Evolutionary conservation across 2,797 vertebrate species (phyloP), one percentile per base, ranked within the genome.

Genomic region (Mionectes olivaceus): DNA sequence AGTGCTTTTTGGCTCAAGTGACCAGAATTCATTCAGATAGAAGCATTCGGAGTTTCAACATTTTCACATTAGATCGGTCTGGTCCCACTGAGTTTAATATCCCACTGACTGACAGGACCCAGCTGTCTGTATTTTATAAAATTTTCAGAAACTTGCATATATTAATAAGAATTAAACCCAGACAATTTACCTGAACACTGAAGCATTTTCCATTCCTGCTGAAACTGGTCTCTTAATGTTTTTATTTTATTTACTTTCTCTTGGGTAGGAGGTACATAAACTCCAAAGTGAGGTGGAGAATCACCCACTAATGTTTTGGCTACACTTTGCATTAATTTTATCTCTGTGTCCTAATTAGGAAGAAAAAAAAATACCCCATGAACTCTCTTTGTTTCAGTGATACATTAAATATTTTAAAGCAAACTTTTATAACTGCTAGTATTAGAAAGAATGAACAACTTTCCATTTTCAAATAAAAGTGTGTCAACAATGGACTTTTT

Each of bases 161-260:
- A 22, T 63, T 46, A 19, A 3, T 49, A 74, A 92, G 33, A 85
- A 43, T 30, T 47, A 39, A 59, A 84, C 70, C 8, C 5, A 83
- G 44, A 44, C 57, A 71, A 67, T 95, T 96, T 91, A 97, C 98
- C 97, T 16, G 96, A 96, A 96, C 95, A 97, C 69, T 95, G 98
- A 90, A 98, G 96, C 97, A 98, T 96, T 78, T 96, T 97, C 98
- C 98, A 98, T 74, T 93, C 92, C 27, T 95, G 76, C 71, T 96
- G 90, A 92, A 98, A 92, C 46, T 93, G 95, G 30, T 63, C 49
- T 82, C 95, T 96, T 74, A 98, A 61, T 47, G 46, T 18, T 83
- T 57, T 88, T 63, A 98, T 70, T 83, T 76, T 76, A 69, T 89
- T 93, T 43, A 70, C 55, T 74, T 97, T 97, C 86, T 97, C 97